These are phyloP conservation scores for Xestia xanthographa DNA, from an alignment of 2,888 invertebrate species.

Conservation along the genomic window DNA sequence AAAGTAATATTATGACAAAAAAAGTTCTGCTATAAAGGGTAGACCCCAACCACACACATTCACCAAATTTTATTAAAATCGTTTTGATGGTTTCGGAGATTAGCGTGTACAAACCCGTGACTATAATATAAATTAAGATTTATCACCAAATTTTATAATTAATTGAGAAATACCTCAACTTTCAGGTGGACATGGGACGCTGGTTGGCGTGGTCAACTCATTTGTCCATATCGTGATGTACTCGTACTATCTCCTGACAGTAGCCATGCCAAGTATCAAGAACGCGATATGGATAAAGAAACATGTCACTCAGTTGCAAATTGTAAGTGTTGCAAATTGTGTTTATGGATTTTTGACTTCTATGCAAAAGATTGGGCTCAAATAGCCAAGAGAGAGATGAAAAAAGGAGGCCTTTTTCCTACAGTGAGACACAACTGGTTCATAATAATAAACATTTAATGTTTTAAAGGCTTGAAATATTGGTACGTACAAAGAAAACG, in stretches of 20 bases:
- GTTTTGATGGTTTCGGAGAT: too few species aligned
- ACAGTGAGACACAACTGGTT: neutral
- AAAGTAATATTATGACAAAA: too few species aligned
- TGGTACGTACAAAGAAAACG: neutral
- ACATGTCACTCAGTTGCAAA: conserved; percentile 95
- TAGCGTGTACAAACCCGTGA: too few species aligned
- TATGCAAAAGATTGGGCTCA: neutral
- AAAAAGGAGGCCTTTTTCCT: neutral
- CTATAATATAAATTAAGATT: too few species aligned
- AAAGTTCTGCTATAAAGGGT: too few species aligned
- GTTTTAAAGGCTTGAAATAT: neutral
- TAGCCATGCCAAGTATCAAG: conserved; percentile 92
- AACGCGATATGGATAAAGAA: conserved; percentile 96
- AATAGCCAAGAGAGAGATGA: neutral
- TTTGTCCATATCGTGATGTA: conserved; percentile 96
- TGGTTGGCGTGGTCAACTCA: conserved; percentile 92
- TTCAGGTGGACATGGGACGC: conserved; percentile 92
- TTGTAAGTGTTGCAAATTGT: conserved; percentile 86
- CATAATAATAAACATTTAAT: neutral
- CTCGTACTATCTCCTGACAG: conserved; percentile 94
- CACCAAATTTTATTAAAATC: too few species aligned
- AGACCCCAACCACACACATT: too few species aligned
- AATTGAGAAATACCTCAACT: conserved; percentile 53
- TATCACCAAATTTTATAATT: neutral
- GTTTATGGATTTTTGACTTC: neutral